Percentiles rank a stretch among this genome's conserved stretches.
phyloP scores from a whole-genome alignment of 2,797 vertebrate species.

The Aotus griseimembra region DNA sequence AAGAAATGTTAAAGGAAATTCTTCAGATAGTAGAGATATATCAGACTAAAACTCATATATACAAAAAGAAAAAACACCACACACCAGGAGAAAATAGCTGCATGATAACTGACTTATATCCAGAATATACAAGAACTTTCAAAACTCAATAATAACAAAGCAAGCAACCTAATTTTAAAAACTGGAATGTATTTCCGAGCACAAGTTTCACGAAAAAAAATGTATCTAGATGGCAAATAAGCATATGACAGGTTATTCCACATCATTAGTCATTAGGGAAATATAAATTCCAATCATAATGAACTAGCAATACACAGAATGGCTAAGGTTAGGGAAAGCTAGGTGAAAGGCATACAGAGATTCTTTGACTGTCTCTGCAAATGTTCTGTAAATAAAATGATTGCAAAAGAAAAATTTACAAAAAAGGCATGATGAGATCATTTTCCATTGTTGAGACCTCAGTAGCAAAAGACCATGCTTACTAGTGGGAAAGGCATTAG shows the following conservation, averaged over 20 bases:
- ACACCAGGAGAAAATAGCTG: neutral
- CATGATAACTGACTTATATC: neutral
- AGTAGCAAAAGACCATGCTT: neutral
- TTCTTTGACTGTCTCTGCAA: neutral
- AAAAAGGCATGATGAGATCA: neutral
- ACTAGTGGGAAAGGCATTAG: neutral
- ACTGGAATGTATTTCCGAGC: neutral
- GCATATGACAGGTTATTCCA: neutral
- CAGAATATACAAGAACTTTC: neutral
- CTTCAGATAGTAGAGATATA: neutral
- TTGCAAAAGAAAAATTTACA: constrained; percentile 2
- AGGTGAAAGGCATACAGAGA: neutral
- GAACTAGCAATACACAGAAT: neutral
- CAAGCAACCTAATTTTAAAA: neutral
- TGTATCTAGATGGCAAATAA: neutral
- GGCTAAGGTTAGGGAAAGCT: neutral
- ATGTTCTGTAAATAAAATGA: neutral
- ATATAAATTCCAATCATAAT: neutral
- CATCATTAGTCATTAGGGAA: neutral
- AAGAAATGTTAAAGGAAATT: neutral
- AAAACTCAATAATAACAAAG: constrained; percentile 26
- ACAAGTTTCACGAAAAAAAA: neutral
- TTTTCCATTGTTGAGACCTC: neutral
- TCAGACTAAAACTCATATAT: neutral
- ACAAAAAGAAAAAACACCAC: neutral